phyloP scores from a whole-genome alignment of 2,113 vertebrate genomes.

The Ailurus styani region DNA sequence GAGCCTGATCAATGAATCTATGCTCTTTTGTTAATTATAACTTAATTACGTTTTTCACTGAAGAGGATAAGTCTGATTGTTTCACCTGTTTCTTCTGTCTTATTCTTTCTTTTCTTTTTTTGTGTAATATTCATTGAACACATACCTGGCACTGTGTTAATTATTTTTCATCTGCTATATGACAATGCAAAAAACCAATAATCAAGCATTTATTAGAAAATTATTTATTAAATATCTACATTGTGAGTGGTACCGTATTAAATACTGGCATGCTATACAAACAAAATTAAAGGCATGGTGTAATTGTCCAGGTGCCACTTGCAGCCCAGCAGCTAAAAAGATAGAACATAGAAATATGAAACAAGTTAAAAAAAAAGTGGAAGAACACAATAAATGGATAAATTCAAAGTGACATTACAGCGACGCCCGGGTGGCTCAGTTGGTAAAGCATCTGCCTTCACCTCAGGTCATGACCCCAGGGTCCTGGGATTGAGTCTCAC shows the following conservation, averaged over 20 bases:
- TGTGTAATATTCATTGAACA: conserved; percentile 1
- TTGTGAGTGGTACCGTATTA: neutral
- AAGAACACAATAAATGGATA: neutral
- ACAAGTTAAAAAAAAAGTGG: neutral
- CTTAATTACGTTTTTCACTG: neutral
- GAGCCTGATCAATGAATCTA: neutral
- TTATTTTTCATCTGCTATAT: neutral
- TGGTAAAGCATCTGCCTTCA: neutral
- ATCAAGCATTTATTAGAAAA: conserved; percentile 1
- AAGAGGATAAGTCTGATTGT: neutral
- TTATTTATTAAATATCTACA: neutral
- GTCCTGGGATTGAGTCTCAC: neutral
- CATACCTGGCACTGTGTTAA: neutral
- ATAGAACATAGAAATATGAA: neutral
- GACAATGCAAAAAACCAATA: conserved; percentile 9
- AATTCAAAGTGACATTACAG: neutral
- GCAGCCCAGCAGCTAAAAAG: neutral
- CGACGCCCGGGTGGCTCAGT: neutral
- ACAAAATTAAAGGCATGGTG: neutral
- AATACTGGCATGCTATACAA: neutral
- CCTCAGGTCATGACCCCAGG: neutral
- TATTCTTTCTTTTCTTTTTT: neutral
- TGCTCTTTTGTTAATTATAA: neutral
- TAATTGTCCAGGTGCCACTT: neutral
- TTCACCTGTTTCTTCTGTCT: neutral